These are phyloP conservation scores for Chloroceryle inda DNA, from an alignment of 2,797 vertebrate species.

Conservation along the genomic window DNA sequence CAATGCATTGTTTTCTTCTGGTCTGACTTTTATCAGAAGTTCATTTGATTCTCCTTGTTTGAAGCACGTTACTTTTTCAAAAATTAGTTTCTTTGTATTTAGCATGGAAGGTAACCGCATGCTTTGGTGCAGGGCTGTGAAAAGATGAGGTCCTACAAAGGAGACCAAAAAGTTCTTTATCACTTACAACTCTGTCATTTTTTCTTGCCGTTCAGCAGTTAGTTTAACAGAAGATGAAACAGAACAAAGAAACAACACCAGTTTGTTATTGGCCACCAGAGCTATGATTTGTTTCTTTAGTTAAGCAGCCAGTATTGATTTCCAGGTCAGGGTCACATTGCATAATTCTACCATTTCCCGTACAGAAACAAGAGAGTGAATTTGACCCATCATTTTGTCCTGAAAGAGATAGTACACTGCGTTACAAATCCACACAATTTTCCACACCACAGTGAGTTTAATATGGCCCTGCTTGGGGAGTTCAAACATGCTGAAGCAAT, in stretches of 20 bases:
- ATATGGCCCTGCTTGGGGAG: not conserved
- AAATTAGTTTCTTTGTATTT: constrained; percentile 16
- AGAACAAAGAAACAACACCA: constrained; percentile 38
- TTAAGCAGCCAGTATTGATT: constrained; percentile 46
- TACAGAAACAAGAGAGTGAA: not conserved
- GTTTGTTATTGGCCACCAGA: constrained; percentile 40
- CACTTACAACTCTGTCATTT: constrained; percentile 17
- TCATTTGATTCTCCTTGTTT: not conserved
- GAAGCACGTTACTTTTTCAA: not conserved
- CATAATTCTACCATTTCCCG: constrained; percentile 31
- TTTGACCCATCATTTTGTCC: not conserved
- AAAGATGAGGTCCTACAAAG: constrained; percentile 36
- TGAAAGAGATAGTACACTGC: not conserved
- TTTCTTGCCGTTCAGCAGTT: constrained; percentile 29
- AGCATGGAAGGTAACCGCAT: not conserved
- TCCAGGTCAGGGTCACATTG: not conserved
- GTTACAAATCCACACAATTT: not conserved
- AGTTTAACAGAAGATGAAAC: constrained; percentile 14
- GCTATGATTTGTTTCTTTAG: constrained; percentile 18
- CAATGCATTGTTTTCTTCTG: not conserved
- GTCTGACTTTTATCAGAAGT: not conserved
- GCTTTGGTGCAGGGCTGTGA: not conserved
- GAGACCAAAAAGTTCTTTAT: constrained; percentile 39
- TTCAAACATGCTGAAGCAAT: constrained; percentile 13
- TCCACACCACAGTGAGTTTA: not conserved